Evolutionary conservation across 2,113 vertebrate genomes (phyloP).

Genomic region (Marmota flaviventris): DNA sequence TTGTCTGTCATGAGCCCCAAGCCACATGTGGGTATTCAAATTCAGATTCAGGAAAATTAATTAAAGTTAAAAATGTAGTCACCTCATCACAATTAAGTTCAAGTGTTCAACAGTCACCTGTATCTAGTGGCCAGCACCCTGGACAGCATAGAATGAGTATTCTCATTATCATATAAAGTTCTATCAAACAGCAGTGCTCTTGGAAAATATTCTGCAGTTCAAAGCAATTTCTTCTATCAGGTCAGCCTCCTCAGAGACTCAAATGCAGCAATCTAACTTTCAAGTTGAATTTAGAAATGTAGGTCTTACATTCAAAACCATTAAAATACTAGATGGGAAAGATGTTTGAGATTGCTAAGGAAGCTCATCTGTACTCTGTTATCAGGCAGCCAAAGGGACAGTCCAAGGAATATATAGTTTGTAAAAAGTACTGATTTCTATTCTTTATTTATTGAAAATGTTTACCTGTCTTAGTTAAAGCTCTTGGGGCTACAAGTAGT

Average conservation of each 20-base stretch:
- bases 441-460: neutral
- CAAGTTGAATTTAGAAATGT: slow-evolving; percentile 6
- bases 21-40: neutral
- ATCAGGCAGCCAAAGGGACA: neutral
- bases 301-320: neutral
- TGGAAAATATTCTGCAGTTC: neutral
- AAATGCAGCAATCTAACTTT: neutral
- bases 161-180: neutral
- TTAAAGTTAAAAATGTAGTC: neutral
- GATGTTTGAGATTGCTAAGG: neutral
- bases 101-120: neutral
- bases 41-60: neutral
- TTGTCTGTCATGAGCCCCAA: neutral
- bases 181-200: neutral
- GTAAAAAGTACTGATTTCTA: neutral
- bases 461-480: neutral
- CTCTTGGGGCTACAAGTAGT: neutral
- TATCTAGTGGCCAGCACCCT: neutral
- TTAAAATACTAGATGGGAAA: neutral
- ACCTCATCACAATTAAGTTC: neutral
- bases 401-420: neutral
- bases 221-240: neutral
- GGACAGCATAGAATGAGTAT: neutral
- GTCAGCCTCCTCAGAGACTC: neutral
- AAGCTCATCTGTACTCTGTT: neutral